Percentiles rank a stretch among this genome's conserved stretches.
Conservation (phyloP, 1,140 invertebrate species). For the Armadillidium nasatum region DNA sequence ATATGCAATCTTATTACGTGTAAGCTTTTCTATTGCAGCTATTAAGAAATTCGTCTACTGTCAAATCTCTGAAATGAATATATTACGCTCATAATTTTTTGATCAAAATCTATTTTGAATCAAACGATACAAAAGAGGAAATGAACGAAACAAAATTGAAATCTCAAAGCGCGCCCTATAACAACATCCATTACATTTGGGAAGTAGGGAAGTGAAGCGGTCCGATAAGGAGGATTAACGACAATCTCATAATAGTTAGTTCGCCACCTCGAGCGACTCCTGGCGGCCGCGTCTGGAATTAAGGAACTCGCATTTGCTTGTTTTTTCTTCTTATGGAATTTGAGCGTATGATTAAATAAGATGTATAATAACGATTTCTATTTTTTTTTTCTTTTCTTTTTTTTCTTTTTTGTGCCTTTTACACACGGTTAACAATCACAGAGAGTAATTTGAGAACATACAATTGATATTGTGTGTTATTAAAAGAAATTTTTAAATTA, state of each 20-base stretch:
- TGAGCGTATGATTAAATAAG: too few relatives aligned
- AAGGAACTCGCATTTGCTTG: background rate
- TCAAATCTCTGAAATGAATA: conserved; percentile 8
- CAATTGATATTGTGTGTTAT: too few relatives aligned
- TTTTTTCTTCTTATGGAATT: background rate
- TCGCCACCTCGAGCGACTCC: conserved; percentile 4
- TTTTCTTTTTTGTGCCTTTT: too few relatives aligned
- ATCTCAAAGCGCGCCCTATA: background rate
- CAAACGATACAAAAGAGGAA: background rate
- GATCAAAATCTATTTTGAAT: background rate
- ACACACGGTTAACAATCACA: too few relatives aligned
- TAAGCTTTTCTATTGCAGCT: too few relatives aligned
- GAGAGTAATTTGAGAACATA: too few relatives aligned
- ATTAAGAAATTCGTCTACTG: background rate
- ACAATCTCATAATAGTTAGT: conserved; percentile 8
- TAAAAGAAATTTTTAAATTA: too few relatives aligned
- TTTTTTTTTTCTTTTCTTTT: too few relatives aligned
- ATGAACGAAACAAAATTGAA: background rate
- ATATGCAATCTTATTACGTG: too few relatives aligned
- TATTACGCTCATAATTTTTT: background rate
- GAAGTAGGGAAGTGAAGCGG: conserved; percentile 2
- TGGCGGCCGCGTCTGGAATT: background rate
- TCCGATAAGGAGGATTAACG: conserved; percentile 3
- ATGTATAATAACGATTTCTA: too few relatives aligned
- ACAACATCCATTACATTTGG: conserved; percentile 1